These are phyloP conservation scores for Acanthurus lineatus DNA, from an alignment of 2,797 vertebrate genomes.

Conservation along the genomic window DNA sequence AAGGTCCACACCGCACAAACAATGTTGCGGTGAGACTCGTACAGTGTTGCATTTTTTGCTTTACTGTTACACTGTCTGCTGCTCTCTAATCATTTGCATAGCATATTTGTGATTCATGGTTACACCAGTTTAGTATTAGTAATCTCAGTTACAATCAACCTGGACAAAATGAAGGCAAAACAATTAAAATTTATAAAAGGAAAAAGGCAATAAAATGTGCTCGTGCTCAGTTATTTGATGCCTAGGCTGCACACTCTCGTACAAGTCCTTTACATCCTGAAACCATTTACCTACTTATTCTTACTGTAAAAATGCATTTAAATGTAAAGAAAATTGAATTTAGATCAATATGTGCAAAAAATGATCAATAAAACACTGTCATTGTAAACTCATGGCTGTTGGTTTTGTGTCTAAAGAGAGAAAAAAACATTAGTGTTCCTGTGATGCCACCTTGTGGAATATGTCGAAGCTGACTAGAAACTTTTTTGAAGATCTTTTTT, in stretches of 20 bases:
- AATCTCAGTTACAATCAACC: background rate
- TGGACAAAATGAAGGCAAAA: background rate
- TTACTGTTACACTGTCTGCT: background rate
- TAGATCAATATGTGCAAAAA: background rate
- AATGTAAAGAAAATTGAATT: background rate
- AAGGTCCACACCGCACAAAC: conserved; percentile 31
- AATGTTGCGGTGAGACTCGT: conserved; percentile 11
- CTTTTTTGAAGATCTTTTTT: background rate
- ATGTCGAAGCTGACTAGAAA: background rate
- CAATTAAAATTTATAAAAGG: background rate
- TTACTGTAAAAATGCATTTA: background rate
- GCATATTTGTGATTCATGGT: background rate
- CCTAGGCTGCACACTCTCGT: background rate
- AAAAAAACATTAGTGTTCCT: conserved; percentile 21
- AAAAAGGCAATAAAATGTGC: background rate
- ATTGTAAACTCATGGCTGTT: background rate
- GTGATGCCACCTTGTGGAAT: conserved; percentile 68
- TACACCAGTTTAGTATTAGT: background rate
- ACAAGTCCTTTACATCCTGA: background rate
- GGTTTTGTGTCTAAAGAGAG: background rate
- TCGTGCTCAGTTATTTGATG: background rate
- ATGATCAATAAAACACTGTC: background rate
- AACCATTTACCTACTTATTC: background rate
- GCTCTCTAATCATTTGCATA: too few relatives aligned
- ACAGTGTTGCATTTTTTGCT: conserved; percentile 4